Base-by-base conservation (phyloP, 2,888 invertebrate species). In the Balanococcus diminutus region DNA sequence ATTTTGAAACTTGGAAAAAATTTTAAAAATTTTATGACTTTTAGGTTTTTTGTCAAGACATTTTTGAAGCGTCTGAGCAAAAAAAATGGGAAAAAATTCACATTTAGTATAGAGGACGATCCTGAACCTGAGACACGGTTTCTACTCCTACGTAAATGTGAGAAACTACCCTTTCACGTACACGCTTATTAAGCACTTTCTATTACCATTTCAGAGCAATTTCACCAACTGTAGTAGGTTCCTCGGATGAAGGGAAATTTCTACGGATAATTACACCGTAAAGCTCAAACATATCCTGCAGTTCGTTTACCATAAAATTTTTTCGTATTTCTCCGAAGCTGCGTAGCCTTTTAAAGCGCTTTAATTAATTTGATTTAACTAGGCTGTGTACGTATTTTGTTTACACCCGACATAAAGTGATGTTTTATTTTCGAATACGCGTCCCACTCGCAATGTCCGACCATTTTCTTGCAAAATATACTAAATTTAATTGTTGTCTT, bases 281-380 rank as follows among this genome's bases (percentile, higher is more conserved):
- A 56, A 56, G 22, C 56, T 22, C 42, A 16, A 14, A 11, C 42
- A 16, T 42, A 11, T 42, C 16, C 42, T 42, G 16, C 42, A 22
- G 56, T 56, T 56, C 19, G 8, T 0, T 56, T 22, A 56, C 56
- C 56, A 56, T 56, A 56, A 56, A 56, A 56, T 9, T 56, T 56
- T 19, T 22, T 56, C n/a, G 56, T 56, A 56, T 56, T 22, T 4
- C 56, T 56, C 22, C 6, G 22, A 56, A 19, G 56, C 56, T 56
- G 56, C 56, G 56, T 56, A 56, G n/a, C n/a, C 22, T 56, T 56
- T 56, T 56, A 19, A 56, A 56, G 19, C 56, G 22, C 56, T 56
- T 56, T 56, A 56, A 56, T 56, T 56, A 56, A 56, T 56, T 56
- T 56, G 56, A 56, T 56, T 81, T 81, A 81, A 81, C 39, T 81